Conservation (phyloP, 1,140 invertebrate genomes). For the Lepidurus apus region DNA sequence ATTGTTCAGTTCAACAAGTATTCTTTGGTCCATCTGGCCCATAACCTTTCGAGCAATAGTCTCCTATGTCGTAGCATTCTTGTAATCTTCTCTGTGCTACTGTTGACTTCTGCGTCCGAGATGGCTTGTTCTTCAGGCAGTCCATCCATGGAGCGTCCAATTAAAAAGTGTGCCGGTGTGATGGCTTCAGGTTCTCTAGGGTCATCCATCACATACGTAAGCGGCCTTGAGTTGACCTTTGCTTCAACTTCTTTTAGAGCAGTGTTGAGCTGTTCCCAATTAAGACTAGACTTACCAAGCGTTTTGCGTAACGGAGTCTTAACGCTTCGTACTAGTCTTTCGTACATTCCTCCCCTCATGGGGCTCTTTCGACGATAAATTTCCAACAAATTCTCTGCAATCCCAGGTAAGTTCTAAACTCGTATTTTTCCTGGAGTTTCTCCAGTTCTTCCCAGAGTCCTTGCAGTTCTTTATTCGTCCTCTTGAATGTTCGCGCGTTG, state of each 20-base stretch:
- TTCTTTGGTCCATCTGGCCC: not conserved
- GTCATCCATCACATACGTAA: conserved; percentile 16
- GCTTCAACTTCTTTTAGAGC: conserved; percentile 24
- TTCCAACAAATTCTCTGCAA: not conserved
- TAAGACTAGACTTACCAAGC: conserved; percentile 6
- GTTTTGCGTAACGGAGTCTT: conserved; percentile 9
- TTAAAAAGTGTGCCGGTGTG: not conserved
- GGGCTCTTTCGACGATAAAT: conserved; percentile 16
- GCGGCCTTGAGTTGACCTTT: conserved; percentile 27
- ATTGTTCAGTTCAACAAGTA: conserved; percentile 4
- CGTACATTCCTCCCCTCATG: conserved; percentile 26
- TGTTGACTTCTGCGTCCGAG: not conserved
- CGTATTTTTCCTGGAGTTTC: not conserved
- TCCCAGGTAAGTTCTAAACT: not conserved
- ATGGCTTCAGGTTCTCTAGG: not conserved
- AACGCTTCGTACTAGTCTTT: conserved; percentile 27
- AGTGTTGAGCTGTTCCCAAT: conserved; percentile 22
- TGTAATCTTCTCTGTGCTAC: not conserved
- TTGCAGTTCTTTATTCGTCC: not conserved
- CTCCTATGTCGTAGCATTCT: not conserved
- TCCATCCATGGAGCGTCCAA: not conserved
- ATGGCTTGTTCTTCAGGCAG: not conserved
- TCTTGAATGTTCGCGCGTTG: conserved; percentile 15
- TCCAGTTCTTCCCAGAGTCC: not conserved
- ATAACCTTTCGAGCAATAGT: not conserved